phyloP scores from a whole-genome alignment of 2,888 invertebrate species.

The Xestobium rufovillosum region DNA sequence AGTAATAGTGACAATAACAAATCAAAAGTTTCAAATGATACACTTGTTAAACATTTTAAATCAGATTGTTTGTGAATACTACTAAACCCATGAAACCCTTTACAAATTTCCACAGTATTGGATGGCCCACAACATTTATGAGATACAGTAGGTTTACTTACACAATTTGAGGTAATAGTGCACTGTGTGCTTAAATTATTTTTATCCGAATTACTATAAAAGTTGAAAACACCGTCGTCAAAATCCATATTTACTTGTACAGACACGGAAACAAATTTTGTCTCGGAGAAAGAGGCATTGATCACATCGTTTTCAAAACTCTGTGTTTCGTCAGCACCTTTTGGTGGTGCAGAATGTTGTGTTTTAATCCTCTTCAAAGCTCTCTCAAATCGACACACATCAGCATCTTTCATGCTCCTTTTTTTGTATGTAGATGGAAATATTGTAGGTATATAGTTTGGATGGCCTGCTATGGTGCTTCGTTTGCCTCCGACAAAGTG shows the following conservation, averaged over 20 bases:
- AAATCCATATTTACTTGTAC: slow-evolving; percentile 1
- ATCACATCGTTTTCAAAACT: background rate
- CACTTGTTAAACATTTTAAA: slow-evolving; percentile 1
- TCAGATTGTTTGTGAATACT: background rate
- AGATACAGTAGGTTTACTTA: background rate
- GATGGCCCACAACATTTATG: background rate
- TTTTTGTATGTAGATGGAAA: slow-evolving; percentile 1
- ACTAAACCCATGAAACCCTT: background rate
- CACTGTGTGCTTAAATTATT: slow-evolving; percentile 1
- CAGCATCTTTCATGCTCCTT: background rate
- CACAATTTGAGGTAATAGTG: background rate
- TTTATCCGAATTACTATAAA: background rate
- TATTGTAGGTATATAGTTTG: background rate
- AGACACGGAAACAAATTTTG: background rate
- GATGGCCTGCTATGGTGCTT: background rate
- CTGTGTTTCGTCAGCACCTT: background rate
- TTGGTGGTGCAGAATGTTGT: background rate
- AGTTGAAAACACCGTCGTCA: background rate
- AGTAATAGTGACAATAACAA: background rate
- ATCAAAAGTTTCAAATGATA: slow-evolving; percentile 1
- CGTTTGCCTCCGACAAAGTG: background rate
- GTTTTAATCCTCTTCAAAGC: background rate
- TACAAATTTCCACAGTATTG: background rate
- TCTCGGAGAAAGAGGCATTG: no score
- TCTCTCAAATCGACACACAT: background rate